Evolutionary conservation across 2,113 vertebrate species (phyloP).

Genomic region (Thinocorus orbignyianus): DNA sequence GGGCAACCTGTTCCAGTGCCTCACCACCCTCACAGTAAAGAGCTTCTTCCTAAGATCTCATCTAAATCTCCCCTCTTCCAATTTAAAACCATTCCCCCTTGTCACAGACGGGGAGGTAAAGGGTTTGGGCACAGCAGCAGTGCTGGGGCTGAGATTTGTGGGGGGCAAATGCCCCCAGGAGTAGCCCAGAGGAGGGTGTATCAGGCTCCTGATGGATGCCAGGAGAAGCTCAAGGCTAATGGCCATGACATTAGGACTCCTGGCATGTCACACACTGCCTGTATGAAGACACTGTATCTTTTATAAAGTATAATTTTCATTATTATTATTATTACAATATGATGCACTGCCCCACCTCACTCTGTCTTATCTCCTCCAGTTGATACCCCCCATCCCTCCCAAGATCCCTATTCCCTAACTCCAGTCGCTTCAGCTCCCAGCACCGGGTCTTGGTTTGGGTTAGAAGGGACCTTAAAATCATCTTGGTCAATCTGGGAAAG

Average conservation of each 20-base stretch:
- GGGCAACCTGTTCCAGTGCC: too few species aligned
- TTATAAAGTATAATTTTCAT: accelerated
- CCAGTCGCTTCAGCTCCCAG: neutral
- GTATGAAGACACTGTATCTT: neutral
- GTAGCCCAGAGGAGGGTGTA: accelerated
- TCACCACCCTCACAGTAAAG: too few species aligned
- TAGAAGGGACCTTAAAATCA: too few species aligned
- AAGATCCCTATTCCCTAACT: neutral
- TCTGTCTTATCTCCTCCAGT: neutral
- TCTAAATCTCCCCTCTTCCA: too few species aligned
- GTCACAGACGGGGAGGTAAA: neutral
- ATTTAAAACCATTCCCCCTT: too few species aligned
- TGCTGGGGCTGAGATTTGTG: accelerated
- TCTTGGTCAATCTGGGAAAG: neutral
- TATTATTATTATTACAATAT: too few species aligned
- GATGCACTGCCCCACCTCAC: neutral
- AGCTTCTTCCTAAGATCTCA: too few species aligned
- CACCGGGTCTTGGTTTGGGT: neutral
- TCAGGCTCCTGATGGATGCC: neutral
- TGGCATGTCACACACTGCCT: accelerated
- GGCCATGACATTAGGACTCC: neutral
- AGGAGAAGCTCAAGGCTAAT: accelerated
- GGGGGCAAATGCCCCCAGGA: neutral
- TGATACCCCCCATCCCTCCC: neutral
- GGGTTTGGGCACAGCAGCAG: accelerated